Base-by-base conservation (phyloP, 1,140 invertebrate genomes). In the Platyscapa corneri region DNA sequence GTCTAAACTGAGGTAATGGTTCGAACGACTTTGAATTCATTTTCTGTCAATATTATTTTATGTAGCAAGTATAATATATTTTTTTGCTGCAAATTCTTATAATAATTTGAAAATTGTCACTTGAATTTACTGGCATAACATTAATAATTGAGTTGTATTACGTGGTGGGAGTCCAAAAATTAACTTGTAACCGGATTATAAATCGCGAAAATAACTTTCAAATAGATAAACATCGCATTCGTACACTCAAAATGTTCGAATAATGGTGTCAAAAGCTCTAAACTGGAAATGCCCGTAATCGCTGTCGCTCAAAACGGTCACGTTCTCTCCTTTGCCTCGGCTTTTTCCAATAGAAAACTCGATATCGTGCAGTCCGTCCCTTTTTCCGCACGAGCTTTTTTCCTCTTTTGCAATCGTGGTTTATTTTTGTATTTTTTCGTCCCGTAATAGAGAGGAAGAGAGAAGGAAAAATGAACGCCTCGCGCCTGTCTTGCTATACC, bases 401-500 rank as follows among this genome's bases (percentile, higher is more conserved):
- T 79, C 32, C 34, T 23, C 42, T 0, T 60, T 39, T 27, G 42
- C 27, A 34, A 30, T 56, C 42, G 16, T 39, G 30, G 42, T 82
- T 74, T 14, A 75, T 82, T 64, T 30, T 82, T 72, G 20, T 74
- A 74, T 60, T 64, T 30, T 8, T 16, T 18, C 53, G 16, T 60
- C 10, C n/a, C 14, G n/a, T 65, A 0, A 53, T n/a, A 39, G 42
- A 46, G 12, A 46, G 42, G 6, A 12, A 12, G 42, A 46, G 6
- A 75, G 0, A 12, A 53, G 67, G 46, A 74, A 27, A 46, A 34
- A 14, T 1, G 20, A 23, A 60, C 23, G 67, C 18, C 65, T 27
- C 77, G 65, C n/a, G 5, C 37, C 23, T 72, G 16, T 14, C 39
- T 78, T 64, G 39, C 83, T 78, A 70, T 67, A 86, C 88, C 90